phyloP scores from a whole-genome alignment of 92 coral and sea anemone genomes.

The Virgularia gustaviana region DNA sequence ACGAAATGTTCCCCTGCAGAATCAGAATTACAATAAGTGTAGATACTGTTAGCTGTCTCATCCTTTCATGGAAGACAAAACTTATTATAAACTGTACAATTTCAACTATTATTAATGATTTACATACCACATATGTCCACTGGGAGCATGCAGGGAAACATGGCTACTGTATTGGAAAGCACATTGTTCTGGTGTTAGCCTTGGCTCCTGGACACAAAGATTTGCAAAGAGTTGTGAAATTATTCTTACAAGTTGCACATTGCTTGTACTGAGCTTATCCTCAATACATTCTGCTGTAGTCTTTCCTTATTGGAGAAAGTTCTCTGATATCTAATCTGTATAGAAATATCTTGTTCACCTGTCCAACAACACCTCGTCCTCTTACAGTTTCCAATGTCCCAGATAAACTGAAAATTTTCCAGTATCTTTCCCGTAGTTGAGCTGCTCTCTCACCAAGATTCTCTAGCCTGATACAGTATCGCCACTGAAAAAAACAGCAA shows the following conservation, averaged over 20 bases:
- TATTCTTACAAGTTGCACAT: background rate
- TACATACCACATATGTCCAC: constrained; percentile 99
- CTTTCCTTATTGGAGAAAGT: background rate
- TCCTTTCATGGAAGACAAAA: too few relatives aligned
- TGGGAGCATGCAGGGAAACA: constrained; percentile 96
- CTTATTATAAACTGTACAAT: too few relatives aligned
- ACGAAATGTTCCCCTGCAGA: constrained; percentile 87
- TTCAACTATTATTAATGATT: background rate
- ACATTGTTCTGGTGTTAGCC: constrained; percentile 80
- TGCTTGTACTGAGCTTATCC: background rate
- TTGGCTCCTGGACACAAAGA: constrained; percentile 89
- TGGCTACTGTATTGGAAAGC: constrained; percentile 99
- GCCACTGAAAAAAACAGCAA: constrained; percentile 62
- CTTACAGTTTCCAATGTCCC: constrained; percentile 96
- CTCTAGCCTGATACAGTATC: constrained; percentile 91
- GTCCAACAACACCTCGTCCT: constrained; percentile 97
- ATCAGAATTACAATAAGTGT: too few relatives aligned
- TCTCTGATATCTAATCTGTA: background rate
- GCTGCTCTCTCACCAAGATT: constrained; percentile 80
- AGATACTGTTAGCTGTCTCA: too few relatives aligned
- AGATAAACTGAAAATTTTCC: constrained; percentile 95
- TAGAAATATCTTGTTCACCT: constrained; percentile 52
- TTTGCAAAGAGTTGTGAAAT: background rate
- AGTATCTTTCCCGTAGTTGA: constrained; percentile 91
- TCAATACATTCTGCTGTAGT: too few relatives aligned